Evolutionary conservation across 2,888 invertebrate genomes (phyloP).

Genomic region (Meta bourneti): DNA sequence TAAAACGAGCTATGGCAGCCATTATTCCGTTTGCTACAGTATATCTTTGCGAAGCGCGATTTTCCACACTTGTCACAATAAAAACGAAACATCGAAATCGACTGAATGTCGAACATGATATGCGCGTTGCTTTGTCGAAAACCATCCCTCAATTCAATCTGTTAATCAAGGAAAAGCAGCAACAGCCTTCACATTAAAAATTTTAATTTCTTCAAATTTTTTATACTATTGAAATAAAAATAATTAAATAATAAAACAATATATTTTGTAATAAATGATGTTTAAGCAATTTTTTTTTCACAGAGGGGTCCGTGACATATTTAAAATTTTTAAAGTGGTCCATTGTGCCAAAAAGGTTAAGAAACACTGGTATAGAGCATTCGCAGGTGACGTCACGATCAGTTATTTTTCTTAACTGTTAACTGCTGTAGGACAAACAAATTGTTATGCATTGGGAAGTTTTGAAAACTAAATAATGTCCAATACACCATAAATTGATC

Average conservation of each 20-base stretch:
- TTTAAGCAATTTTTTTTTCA: constrained; percentile 60
- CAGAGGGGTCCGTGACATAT: constrained; percentile 50
- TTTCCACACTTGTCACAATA: constrained; percentile 60
- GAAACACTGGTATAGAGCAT: too few relatives aligned
- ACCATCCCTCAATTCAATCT: constrained; percentile 59
- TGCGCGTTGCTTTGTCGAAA: constrained; percentile 62
- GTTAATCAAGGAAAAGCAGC: constrained; percentile 56
- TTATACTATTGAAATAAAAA: not conserved
- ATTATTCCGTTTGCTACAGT: constrained; percentile 61
- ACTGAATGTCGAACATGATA: constrained; percentile 56
- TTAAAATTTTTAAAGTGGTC: constrained; percentile 50
- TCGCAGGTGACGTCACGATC: too few relatives aligned
- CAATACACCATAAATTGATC: too few relatives aligned
- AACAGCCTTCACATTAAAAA: not conserved
- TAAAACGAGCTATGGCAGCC: constrained; percentile 60
- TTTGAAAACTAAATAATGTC: too few relatives aligned
- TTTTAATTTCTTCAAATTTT: constrained; percentile 6
- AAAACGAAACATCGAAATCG: constrained; percentile 59
- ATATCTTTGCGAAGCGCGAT: constrained; percentile 51
- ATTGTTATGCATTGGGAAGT: too few relatives aligned
- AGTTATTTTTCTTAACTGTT: too few relatives aligned
- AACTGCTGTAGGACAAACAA: too few relatives aligned
- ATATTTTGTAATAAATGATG: constrained; percentile 54
- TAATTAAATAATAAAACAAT: not conserved
- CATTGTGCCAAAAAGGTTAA: constrained; percentile 42